Conservation (phyloP, 2,113 vertebrate species). For the Aspidoscelis tigris region DNA sequence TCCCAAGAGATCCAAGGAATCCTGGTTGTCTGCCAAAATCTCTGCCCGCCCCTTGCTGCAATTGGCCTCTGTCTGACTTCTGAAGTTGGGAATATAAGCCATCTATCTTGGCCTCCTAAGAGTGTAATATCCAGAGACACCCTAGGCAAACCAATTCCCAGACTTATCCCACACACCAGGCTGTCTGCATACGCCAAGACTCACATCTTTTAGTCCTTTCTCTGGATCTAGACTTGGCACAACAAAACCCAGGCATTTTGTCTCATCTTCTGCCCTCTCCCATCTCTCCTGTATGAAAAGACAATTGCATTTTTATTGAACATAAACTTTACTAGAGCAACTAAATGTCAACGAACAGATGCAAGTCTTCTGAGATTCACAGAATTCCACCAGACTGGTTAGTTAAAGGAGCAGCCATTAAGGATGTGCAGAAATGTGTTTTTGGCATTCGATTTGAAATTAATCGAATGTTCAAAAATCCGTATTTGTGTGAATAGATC, state of each 20-base stretch:
- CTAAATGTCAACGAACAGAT: not conserved
- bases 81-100: conserved; percentile 18
- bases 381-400: not conserved
- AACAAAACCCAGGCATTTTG: not conserved
- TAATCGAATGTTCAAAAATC: too few species aligned
- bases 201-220: not conserved
- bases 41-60: not conserved
- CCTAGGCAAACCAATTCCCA: not conserved
- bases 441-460: too few species aligned
- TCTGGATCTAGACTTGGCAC: not conserved
- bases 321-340: too few species aligned
- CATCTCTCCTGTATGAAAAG: not conserved
- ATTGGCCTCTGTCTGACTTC: conserved; percentile 11
- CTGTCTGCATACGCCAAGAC: not conserved
- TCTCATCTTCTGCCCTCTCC: not conserved
- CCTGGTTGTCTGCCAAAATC: not conserved
- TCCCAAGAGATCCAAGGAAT: conserved; percentile 17
- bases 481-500: too few species aligned
- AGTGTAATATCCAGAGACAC: not conserved
- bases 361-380: not conserved
- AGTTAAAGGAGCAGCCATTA: too few species aligned
- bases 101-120: not conserved
- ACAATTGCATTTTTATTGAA: not conserved
- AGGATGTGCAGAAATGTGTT: too few species aligned
- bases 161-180: not conserved